Conservation (phyloP, 2,797 vertebrate species). For the Tinamus major region DNA sequence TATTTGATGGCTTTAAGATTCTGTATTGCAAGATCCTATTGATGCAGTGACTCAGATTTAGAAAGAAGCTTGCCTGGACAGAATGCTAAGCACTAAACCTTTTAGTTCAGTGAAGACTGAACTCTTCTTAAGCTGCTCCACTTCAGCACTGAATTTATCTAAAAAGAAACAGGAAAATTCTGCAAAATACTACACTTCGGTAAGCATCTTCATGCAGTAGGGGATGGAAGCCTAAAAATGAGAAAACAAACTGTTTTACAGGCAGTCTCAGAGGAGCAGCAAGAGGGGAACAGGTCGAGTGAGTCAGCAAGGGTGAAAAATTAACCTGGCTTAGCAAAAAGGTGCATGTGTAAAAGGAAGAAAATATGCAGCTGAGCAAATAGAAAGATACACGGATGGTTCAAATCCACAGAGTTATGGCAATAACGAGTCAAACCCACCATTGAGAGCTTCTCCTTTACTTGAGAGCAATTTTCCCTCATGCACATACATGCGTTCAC, state of each 20-base stretch:
- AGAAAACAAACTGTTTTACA: conserved; percentile 38
- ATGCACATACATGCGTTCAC: neutral
- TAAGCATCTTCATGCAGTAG: neutral
- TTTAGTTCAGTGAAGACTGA: neutral
- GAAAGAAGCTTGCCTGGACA: neutral
- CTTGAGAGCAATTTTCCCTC: neutral
- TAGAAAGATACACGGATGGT: neutral
- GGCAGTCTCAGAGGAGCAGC: neutral
- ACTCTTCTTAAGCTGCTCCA: neutral
- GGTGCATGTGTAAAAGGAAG: conserved; percentile 18
- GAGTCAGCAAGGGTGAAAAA: neutral
- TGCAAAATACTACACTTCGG: conserved; percentile 40
- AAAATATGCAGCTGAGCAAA: neutral
- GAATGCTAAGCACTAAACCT: neutral
- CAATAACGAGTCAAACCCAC: neutral
- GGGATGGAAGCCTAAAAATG: conserved; percentile 25
- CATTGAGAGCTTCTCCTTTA: neutral
- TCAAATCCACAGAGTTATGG: conserved; percentile 5
- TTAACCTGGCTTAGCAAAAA: conserved; percentile 33
- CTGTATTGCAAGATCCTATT: neutral
- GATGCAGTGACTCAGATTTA: neutral
- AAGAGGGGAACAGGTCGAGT: neutral
- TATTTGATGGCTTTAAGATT: neutral
- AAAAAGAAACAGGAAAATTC: conserved; percentile 34
- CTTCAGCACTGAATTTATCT: neutral